Conservation (phyloP, 2,888 invertebrate species). For the Branchipolynoe longqiensis region DNA sequence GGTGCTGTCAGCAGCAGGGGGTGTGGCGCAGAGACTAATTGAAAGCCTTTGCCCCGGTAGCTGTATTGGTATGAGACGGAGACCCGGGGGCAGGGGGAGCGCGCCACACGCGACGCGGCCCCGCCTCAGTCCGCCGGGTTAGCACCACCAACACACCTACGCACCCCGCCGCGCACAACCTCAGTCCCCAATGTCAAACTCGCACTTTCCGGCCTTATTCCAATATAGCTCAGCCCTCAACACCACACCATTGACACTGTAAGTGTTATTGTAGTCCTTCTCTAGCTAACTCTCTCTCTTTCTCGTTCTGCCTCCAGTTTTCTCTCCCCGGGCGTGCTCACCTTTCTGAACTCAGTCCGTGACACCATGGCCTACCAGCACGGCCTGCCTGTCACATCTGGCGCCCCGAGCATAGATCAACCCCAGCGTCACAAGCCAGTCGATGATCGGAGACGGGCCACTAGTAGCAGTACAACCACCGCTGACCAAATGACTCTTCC, state of each 20-base stretch:
- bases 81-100: background rate
- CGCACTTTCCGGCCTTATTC: too few relatives aligned
- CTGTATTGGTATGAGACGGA: background rate
- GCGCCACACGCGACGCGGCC: background rate
- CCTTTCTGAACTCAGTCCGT: too few relatives aligned
- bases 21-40: conserved; percentile 3
- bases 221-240: too few relatives aligned
- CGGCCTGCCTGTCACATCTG: too few relatives aligned
- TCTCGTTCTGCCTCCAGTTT: too few relatives aligned
- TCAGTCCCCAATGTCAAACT: conserved; percentile 6
- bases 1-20: conserved; percentile 21
- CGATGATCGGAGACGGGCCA: background rate
- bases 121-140: background rate
- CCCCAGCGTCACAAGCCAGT: too few relatives aligned
- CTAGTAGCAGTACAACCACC: background rate
- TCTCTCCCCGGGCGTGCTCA: too few relatives aligned
- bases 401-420: too few relatives aligned
- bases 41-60: background rate
- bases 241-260: too few relatives aligned
- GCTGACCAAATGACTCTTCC: background rate
- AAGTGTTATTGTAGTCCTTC: too few relatives aligned
- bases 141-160: background rate
- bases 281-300: too few relatives aligned
- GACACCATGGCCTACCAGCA: too few relatives aligned
- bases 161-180: background rate